Evolutionary conservation across 2,888 invertebrate genomes (phyloP), one percentile per base, ranked within the genome.

Genomic region (Molanna angustata): DNA sequence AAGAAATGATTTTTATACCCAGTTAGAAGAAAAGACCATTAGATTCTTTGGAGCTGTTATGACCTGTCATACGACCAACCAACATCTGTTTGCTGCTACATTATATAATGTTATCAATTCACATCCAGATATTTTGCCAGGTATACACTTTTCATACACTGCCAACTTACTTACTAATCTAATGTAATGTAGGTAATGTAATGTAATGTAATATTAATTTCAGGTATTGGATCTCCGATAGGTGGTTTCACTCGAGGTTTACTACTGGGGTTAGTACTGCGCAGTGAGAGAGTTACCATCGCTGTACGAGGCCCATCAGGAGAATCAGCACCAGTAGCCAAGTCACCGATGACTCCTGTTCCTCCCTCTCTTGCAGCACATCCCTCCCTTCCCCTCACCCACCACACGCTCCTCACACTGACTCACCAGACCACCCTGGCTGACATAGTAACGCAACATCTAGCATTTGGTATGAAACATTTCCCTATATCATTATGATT

Each of bases 211-310:
- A 40, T 22, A 13, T 40, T 35, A 19, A 17, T 54, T 18, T 7
- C 37, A 58, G 60, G 54, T 27, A 70, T 70, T 47, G 65, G 69
- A 2, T 70, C 68, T 40, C 86, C 86, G 9, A 88, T 94, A 65
- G 88, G 90, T 0, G 93, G 94, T 4, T 94, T 94, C 73, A 89
- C 92, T 33, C 82, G 94, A 20, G 83, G 94, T 47, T 74, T 95
- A 52, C 85, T 94, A 60, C 75, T 94, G 48, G 93, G 94, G 64
- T 79, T 94, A 50, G 74, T 95, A 58, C 73, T 95, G 58, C 92
- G 94, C 64, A 89, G 88, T 64, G 93, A 94, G 72, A 88, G 88
- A 63, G 82, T 94, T 52, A 32, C 70, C 14, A 52, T 75, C 72
- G 74, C 68, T 1, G 60, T 53, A 58, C 69, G 72, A 1, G 70